These are phyloP conservation scores for Protophormia terraenovae DNA, from an alignment of 2,888 invertebrate species.

Conservation along the genomic window DNA sequence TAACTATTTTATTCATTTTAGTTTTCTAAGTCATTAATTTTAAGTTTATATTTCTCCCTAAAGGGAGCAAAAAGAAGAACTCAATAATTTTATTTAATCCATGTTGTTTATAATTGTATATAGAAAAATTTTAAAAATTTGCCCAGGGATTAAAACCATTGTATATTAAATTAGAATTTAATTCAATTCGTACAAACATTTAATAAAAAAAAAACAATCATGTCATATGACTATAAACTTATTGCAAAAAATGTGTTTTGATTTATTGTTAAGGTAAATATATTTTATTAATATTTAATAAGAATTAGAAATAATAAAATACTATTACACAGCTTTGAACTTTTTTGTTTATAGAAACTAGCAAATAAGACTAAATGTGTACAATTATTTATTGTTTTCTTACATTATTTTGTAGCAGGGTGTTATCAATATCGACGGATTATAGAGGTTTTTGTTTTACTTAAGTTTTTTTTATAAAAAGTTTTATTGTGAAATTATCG, in stretches of 20 bases:
- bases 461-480: no score
- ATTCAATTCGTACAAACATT: conserved; percentile 30
- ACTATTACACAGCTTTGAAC: no score
- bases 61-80: background rate
- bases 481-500: no score
- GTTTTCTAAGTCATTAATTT: conserved; percentile 55
- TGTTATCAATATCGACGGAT: no score
- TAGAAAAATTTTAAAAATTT: background rate
- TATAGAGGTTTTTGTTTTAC: no score
- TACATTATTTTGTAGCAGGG: no score
- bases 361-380: no score
- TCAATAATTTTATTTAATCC: conserved; percentile 22
- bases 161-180: conserved; percentile 24
- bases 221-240: background rate
- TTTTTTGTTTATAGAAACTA: no score
- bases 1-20: conserved; percentile 34
- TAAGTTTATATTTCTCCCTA: background rate
- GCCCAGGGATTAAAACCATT: conserved; percentile 58
- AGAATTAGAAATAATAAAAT: no score
- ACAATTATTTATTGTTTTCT: no score
- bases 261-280: background rate
- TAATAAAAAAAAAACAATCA: background rate
- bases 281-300: no score
- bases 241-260: background rate
- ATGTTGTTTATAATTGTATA: conserved; percentile 36